Base-by-base conservation (phyloP, 2,797 vertebrate genomes). In the Babyrousa celebensis region DNA sequence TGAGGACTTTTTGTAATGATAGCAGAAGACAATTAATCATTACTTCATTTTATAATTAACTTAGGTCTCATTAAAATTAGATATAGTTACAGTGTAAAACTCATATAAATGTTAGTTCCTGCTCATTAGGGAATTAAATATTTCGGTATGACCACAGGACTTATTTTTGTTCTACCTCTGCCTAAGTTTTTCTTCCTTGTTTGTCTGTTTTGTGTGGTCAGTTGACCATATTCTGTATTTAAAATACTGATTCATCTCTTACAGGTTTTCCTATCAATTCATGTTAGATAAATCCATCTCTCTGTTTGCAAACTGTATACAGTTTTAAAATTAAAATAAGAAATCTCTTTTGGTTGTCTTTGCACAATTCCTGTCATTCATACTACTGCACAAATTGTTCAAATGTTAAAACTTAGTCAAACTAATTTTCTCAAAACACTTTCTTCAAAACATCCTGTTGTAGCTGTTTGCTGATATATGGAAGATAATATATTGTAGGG, bases 281-380 rank as follows among this genome's bases (percentile, higher is more conserved):
- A 40, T 89, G n/a, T 93, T 83, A 82, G 23, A 90, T 21, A 87
- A 83, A 70, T 84, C 25, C 78, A 21, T 40, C 25, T 87, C 25
- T 84, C 12, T 70, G 6, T 85, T 82, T 65, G 10, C 0, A 86
- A 83, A 43, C 32, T 82, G 6, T 9, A 3, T 72, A 32, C 78
- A 84, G 23, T 32, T 77, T 87, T 77, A 88, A 68, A 5, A 88
- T 65, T 75, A 93, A 89, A 88, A 56, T 85, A 29, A 85, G 21
- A 90, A 91, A 11, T 72, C 43, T 74, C 60, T 82, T 29, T 91
- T 32, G 74, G 27, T 88, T 80, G 3, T 70, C 4, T 72, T 94
- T 86, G 21, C 40, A 93, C 71, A 89, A 92, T 84, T 89, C 11
- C 48, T 78, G 32, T 79, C 52, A 96, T 18, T 86, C 89, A 84